phyloP scores from a whole-genome alignment of 2,797 vertebrate genomes.

The Scolopax bukidnonensis region DNA sequence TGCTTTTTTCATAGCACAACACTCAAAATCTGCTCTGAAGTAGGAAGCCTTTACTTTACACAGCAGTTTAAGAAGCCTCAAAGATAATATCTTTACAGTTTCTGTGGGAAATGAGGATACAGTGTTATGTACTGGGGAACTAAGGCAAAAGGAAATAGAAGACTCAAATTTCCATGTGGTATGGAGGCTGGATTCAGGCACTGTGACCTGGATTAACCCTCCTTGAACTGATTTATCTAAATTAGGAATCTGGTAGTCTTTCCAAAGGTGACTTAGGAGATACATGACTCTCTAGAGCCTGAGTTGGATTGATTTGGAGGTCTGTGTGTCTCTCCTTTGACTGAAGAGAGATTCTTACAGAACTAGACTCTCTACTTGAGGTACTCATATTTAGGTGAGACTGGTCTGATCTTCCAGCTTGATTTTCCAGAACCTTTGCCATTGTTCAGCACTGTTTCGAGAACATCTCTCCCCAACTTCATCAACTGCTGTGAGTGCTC shows the following conservation, averaged over 20 bases:
- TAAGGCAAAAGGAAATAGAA: neutral
- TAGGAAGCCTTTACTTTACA: neutral
- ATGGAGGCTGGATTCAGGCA: neutral
- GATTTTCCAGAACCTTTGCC: neutral
- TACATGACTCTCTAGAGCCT: neutral
- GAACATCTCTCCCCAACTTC: neutral
- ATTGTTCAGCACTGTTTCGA: neutral
- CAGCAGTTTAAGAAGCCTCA: neutral
- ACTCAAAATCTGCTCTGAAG: neutral
- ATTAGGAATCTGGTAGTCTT: neutral
- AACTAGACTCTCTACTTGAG: no score
- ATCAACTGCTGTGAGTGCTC: neutral
- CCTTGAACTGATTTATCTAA: neutral
- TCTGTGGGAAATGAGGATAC: neutral
- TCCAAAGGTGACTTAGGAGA: neutral
- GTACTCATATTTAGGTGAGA: neutral
- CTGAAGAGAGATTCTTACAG: neutral
- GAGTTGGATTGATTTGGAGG: neutral
- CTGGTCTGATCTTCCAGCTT: accelerated
- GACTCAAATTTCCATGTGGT: neutral
- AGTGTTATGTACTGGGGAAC: neutral
- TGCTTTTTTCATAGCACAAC: accelerated
- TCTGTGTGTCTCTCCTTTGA: neutral
- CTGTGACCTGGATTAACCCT: neutral
- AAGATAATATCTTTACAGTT: neutral